Base-by-base conservation (phyloP, 2,888 invertebrate species). In the Mesorhabditis belari region DNA sequence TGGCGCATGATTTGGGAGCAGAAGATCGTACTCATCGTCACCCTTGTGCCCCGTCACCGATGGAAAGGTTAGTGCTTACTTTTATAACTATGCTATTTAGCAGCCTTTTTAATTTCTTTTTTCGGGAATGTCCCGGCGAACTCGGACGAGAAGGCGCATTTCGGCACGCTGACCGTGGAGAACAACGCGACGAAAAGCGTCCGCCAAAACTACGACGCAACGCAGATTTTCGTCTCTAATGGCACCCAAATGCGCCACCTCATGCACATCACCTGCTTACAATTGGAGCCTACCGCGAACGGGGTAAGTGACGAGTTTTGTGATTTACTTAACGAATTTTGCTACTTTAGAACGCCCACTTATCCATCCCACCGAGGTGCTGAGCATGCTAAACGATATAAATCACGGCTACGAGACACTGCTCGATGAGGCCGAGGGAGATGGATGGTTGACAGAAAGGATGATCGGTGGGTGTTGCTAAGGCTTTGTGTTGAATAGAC, bases 311-410 rank as follows among this genome's bases (percentile, higher is more conserved):
- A 19, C n/a, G 3, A 53, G 26, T 4, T 9, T 21, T 53, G 25
- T 53, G 5, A n/a, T 51, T 6, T 9, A 9, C 9, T 6, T 24
- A 24, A 51, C 24, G 51, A 9, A 12, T 9, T 21, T 9, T 51
- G 5, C n/a, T 5, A 51, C 51, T 23, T 23, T 5, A 21, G 24
- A 28, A 61, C 58, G 61, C 67, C n/a, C 69, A 69, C 29, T 73
- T 73, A 63, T 60, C 19, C 55, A 64, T 19, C 69, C 71, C 26
- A 66, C 69, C 3, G 73, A 74, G 50, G 53, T 72, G 23, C 59
- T 73, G 44, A 57, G 71, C 55, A 29, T 74, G 27, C 19, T 74
- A 35, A 65, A 66, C 24, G 74, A 74, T 51, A 67, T 73, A 62
- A 74, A 74, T 58, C 51, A 66, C 63, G 71, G 69, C 62, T 60